A percentile compares a stretch with the other conserved stretches of the same genome.
Conservation (phyloP, 2,797 vertebrate genomes). For the Falco naumanni region DNA sequence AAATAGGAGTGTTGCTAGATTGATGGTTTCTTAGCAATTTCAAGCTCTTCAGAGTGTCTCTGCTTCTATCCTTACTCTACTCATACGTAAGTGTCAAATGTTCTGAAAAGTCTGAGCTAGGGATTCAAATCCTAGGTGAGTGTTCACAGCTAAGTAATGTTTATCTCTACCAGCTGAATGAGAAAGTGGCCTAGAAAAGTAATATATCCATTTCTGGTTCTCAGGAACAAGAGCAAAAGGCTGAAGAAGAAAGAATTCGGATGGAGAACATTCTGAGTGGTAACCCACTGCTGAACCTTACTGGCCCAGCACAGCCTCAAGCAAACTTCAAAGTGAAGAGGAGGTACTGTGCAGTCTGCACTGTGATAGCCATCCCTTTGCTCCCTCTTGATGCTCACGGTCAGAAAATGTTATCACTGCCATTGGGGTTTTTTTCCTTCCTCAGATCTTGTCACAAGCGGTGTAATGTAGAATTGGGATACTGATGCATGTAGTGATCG, state of each 20-base stretch:
- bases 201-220: not conserved
- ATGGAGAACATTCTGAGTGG: conserved; percentile 99
- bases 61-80: not conserved
- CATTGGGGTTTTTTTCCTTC: not conserved
- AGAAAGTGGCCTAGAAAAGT: not conserved
- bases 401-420: not conserved
- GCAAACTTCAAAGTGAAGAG: conserved; percentile 94
- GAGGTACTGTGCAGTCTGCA: conserved; percentile 81
- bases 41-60: not conserved
- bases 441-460: not conserved
- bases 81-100: not conserved
- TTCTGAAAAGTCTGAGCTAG: not conserved
- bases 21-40: not conserved
- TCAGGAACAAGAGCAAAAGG: conserved; percentile 97
- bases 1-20: not conserved
- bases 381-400: fast-evolving
- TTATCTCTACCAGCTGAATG: not conserved
- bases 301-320: conserved; percentile 86
- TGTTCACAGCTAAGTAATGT: not conserved
- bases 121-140: not conserved
- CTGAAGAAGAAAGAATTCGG: conserved; percentile 96
- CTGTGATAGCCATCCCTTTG: not conserved
- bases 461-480: not conserved
- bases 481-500: not conserved
- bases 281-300: conserved; percentile 94